phyloP scores from a whole-genome alignment of 2,113 vertebrate species.

The Scomber colias region DNA sequence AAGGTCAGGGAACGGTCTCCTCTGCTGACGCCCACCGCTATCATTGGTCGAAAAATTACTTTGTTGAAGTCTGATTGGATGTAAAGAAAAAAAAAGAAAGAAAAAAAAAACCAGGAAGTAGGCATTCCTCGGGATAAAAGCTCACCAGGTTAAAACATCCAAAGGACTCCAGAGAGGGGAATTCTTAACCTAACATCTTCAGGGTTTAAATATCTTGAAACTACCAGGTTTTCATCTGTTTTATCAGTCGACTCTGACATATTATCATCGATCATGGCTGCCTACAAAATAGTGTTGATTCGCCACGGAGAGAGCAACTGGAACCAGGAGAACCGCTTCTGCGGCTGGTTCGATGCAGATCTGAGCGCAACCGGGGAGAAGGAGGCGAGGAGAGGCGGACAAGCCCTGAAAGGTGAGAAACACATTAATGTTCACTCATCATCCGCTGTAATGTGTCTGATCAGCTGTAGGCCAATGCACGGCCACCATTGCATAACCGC shows the following conservation, averaged over 20 bases:
- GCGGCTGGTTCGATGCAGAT: conserved; percentile 96
- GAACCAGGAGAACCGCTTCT: conserved; percentile 97
- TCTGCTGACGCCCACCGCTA: conserved; percentile 55
- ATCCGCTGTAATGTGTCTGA: background rate
- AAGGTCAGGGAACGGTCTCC: conserved; percentile 59
- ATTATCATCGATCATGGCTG: conserved; percentile 64
- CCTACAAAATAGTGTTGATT: conserved; percentile 91
- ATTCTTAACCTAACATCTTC: background rate
- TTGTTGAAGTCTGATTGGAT: conserved; percentile 57
- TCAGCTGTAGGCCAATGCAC: background rate
- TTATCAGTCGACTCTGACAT: background rate
- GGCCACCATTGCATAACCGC: conserved; percentile 32
- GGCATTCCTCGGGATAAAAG: conserved; percentile 56
- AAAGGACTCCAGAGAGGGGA: background rate
- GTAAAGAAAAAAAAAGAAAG: background rate
- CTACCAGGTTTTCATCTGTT: background rate
- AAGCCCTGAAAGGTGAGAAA: conserved; percentile 86
- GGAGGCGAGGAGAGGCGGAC: conserved; percentile 91
- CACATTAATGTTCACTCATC: fast-evolving
- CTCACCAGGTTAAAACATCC: conserved; percentile 1
- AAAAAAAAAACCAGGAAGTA: conserved; percentile 56
- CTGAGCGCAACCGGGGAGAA: conserved; percentile 90
- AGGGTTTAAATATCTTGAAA: background rate
- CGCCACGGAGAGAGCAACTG: conserved; percentile 95
- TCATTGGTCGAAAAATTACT: conserved; percentile 62